Percentiles rank a stretch among this genome's conserved stretches.
These are phyloP conservation scores for Cyprinodon brontotheroides DNA, from an alignment of 2,113 vertebrate species.

Conservation along the genomic window DNA sequence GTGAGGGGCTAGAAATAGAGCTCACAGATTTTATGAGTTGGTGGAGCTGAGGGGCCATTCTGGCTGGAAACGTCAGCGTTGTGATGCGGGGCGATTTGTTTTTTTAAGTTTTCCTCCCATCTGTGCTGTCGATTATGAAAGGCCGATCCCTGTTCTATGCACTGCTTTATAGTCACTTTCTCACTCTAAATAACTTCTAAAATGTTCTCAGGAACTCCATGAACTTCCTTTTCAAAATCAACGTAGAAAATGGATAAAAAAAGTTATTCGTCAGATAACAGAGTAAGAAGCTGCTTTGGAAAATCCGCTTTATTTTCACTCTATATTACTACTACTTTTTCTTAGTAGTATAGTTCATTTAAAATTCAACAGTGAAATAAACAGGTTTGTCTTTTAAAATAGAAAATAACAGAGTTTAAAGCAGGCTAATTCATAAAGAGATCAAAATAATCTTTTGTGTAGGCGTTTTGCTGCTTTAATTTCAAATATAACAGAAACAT, in stretches of 20 bases:
- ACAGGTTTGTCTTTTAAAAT: not conserved
- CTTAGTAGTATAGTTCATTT: not conserved
- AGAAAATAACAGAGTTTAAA: not conserved
- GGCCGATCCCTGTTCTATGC: slow-evolving; percentile 36
- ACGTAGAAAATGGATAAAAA: slow-evolving; percentile 11
- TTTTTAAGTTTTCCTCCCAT: slow-evolving; percentile 44
- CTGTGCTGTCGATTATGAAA: slow-evolving; percentile 52
- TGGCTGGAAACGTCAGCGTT: slow-evolving; percentile 34
- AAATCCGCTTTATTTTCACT: slow-evolving; percentile 11
- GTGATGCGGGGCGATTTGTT: slow-evolving; percentile 52
- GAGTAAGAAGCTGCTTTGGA: not conserved
- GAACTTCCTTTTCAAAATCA: slow-evolving; percentile 15
- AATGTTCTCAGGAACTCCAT: slow-evolving; percentile 4
- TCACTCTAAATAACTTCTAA: slow-evolving; percentile 18
- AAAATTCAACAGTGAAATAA: not conserved
- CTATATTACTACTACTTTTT: not conserved
- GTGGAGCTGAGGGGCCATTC: slow-evolving; percentile 32
- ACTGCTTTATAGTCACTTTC: slow-evolving; percentile 22
- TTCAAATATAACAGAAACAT: not conserved
- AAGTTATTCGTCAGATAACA: not conserved
- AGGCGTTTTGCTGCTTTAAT: not conserved
- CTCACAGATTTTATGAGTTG: slow-evolving; percentile 48
- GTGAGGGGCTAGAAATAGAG: slow-evolving; percentile 70
- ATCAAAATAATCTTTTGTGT: too few relatives aligned
- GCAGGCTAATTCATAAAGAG: too few relatives aligned